Conservation (phyloP, 2,797 vertebrate genomes). For the Sebastes kiyomatsui region DNA sequence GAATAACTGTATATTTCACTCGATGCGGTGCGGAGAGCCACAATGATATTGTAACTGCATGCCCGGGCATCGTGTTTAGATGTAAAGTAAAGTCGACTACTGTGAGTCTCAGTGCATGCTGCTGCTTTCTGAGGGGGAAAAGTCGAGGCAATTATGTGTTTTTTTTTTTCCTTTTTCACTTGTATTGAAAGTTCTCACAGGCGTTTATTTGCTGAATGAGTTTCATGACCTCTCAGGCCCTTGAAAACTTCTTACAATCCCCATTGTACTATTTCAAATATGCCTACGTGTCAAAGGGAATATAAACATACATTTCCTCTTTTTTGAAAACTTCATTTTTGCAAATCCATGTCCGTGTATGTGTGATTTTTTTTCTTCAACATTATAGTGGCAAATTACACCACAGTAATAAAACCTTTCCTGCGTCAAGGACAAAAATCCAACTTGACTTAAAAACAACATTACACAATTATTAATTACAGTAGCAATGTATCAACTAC, state of each 20-base stretch:
- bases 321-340: not conserved
- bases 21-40: not conserved
- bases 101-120: not conserved
- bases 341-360: not conserved
- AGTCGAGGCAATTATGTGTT: conserved; percentile 10
- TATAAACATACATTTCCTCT: conserved; percentile 17
- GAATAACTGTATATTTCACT: conserved; percentile 18
- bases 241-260: conserved; percentile 17
- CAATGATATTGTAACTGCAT: not conserved
- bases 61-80: conserved; percentile 17
- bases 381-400: not conserved
- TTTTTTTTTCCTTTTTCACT: not conserved
- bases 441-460: not conserved
- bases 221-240: conserved; percentile 16
- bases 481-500: not conserved
- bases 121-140: not conserved
- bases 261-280: conserved; percentile 11
- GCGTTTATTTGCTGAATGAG: conserved; percentile 35
- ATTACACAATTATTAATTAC: not conserved
- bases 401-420: not conserved
- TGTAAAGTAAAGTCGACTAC: conserved; percentile 21
- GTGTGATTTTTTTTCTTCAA: not conserved
- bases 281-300: not conserved
- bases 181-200: conserved; percentile 5
- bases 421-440: not conserved